Evolutionary conservation across 92 coral and sea anemone genomes (phyloP).

Genomic region (Desmophyllum pertusum): DNA sequence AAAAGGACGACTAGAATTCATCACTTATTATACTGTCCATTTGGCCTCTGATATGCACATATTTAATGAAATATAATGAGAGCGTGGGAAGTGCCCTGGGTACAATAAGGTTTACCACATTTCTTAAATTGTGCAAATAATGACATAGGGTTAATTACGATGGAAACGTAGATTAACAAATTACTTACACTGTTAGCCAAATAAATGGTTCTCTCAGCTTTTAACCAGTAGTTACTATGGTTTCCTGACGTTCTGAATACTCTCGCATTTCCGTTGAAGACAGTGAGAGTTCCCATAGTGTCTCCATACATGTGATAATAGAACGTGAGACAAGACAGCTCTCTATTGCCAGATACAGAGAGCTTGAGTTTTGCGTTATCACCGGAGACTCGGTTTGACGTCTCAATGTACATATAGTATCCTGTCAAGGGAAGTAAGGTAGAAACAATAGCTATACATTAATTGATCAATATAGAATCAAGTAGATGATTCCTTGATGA

Average conservation of each 20-base stretch:
- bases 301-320: conserved; percentile 35
- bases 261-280: background rate
- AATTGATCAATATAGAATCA: too few species aligned
- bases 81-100: too few species aligned
- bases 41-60: too few species aligned
- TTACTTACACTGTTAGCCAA: background rate
- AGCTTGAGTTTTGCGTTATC: conserved; percentile 14
- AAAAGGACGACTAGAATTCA: too few species aligned
- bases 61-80: too few species aligned
- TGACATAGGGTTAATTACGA: too few species aligned
- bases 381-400: background rate
- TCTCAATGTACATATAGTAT: conserved; percentile 21
- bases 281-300: conserved; percentile 10
- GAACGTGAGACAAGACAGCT: background rate
- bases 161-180: too few species aligned
- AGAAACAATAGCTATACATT: too few species aligned
- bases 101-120: too few species aligned
- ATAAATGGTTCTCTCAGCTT: background rate
- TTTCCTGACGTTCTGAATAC: background rate
- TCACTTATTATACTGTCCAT: too few species aligned
- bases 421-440: background rate
- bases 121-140: too few species aligned
- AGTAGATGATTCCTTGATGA: too few species aligned
- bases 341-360: background rate
- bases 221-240: background rate